Evolutionary conservation across 2,113 vertebrate genomes (phyloP).

Genomic region (Gallinago paraguaiae): DNA sequence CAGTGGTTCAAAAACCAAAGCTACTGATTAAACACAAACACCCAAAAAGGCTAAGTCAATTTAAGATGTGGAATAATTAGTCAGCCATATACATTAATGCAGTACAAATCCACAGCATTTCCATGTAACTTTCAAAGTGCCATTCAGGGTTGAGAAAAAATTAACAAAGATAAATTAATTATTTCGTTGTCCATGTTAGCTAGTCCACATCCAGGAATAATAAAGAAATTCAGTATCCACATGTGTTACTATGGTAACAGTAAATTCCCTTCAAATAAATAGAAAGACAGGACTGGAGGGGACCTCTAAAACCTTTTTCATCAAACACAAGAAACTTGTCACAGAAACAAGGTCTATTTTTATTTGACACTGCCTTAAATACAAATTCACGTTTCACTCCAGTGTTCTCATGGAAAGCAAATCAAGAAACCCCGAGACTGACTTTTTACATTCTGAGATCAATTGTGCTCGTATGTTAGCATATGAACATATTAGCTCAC

Average conservation of each 20-base stretch:
- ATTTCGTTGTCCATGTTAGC: background rate
- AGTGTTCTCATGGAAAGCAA: background rate
- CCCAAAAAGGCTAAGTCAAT: background rate
- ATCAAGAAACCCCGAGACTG: background rate
- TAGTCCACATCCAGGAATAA: background rate
- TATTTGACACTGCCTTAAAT: background rate
- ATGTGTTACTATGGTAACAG: slow-evolving; percentile 11
- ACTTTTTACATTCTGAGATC: background rate
- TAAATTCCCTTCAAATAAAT: background rate
- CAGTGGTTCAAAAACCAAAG: background rate
- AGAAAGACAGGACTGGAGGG: background rate
- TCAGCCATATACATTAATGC: background rate
- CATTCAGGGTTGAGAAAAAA: background rate
- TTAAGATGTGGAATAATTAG: background rate
- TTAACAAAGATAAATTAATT: background rate
- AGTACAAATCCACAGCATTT: background rate
- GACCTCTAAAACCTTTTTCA: background rate
- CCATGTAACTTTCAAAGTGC: background rate
- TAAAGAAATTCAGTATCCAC: background rate
- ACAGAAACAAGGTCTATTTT: background rate
- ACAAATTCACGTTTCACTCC: background rate
- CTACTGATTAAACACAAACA: background rate
- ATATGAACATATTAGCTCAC: background rate
- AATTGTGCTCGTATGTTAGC: background rate
- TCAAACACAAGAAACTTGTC: background rate